Evolutionary conservation across 2,113 vertebrate genomes (phyloP), one percentile per base, ranked within the genome.

Genomic region (Eleginops maclovinus): DNA sequence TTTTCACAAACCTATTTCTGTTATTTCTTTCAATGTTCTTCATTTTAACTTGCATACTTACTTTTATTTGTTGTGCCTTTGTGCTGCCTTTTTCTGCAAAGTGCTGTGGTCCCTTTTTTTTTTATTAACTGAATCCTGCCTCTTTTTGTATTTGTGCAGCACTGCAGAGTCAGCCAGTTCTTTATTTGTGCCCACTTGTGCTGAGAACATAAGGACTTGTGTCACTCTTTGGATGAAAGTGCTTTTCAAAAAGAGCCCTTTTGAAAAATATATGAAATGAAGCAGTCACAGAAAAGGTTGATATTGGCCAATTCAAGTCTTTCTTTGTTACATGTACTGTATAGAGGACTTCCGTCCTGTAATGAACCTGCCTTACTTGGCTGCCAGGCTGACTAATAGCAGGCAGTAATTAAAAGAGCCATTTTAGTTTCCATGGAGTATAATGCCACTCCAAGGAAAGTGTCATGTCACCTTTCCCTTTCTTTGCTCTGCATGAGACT

Each of bases 191-290:
- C 14, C 46, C 22, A 44, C 53, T 59, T 46, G 75, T 50, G 72
- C 47, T 59, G 41, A 58, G 67, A 54, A 47, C n/a, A 7, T 6
- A 47, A 66, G 44, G 15, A 28, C 41, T 53, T 0, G 2, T 19
- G 44, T 65, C 53, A 65, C 19, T 40, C 11, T 72, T 36, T 46
- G 31, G n/a, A 51, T 47, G 4, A 83, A 75, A 85, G 65, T 53
- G 13, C 58, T 63, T 47, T 83, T 72, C 21, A 67, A 15, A 66
- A 44, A 41, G 5, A 55, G 24, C 13, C 3, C 22, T 16, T 67
- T 59, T 59, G 47, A 65, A 73, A 58, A 60, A 44, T 49, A 65
- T 43, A 64, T 70, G 43, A 81, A 75, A 59, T 22, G 79, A 43
- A 9, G 17, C 40, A 16, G 50, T 36, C 54, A 5, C 31, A 36